Base-by-base conservation (phyloP, 2,888 invertebrate genomes). In the Cataglyphis altisquamis region DNA sequence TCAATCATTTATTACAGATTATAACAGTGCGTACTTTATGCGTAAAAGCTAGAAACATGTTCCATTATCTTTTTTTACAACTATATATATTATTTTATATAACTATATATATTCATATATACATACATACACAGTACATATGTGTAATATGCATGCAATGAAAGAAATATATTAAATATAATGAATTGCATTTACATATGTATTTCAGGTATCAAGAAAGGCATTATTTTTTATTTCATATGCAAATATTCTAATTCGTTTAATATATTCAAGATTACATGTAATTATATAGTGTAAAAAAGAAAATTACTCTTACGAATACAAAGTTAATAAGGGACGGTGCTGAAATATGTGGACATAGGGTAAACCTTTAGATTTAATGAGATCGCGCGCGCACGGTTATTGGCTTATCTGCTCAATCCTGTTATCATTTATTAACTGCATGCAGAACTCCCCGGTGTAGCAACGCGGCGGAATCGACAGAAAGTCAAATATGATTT, bases 401-500 rank as follows among this genome's bases (percentile, higher is more conserved):
- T 70, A 70, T 70, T 48, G 60, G 68, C 64, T 78, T 60, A 70
- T 70, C 78, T 32, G 21, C 45, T 32, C 32, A 32, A 62, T 60
- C 60, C 18, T 57, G 45, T 55, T 60, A 62, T 70, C 57, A 48
- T 70, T 78, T 78, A 45, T 70, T 70, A 70, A 80, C 32, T 18
- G 45, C 41, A 21, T 10, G n/a, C 21, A 6, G 70, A 75, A n/a
- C 1, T 57, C 57, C 15, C 45, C 1, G 67, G 25, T 32, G 39
- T 12, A n/a, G 45, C 74, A 5, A 15, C 18, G n/a, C 12, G 12
- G 15, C 6, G n/a, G 45, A 10, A 60, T 70, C 60, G 29, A 45
- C 21, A 29, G 78, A 36, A 70, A 78, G 70, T 70, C 70, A 70
- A 70, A 70, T 80, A 62, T 57, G 62, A 70, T 78, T 70, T 78